Evolutionary conservation across 1,140 invertebrate species (phyloP).

Genomic region (Musca domestica): DNA sequence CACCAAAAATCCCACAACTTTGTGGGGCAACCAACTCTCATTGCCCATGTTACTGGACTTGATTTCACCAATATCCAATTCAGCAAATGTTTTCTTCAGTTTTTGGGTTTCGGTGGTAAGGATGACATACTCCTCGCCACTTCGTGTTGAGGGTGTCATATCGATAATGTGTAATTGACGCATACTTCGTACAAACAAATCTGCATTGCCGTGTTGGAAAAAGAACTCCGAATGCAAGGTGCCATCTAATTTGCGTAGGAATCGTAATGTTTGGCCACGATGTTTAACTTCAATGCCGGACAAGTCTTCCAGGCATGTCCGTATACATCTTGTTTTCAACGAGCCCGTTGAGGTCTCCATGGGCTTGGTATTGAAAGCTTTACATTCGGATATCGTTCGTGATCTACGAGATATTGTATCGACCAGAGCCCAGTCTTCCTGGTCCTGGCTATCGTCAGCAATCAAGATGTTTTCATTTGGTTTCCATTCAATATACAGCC

Average conservation of each 20-base stretch:
- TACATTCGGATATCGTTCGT: conserved; percentile 56
- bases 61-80: conserved; percentile 66
- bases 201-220: conserved; percentile 82
- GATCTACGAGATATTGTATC: conserved; percentile 65
- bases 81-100: conserved; percentile 79
- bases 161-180: conserved; percentile 54
- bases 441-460: conserved; percentile 72
- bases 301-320: conserved; percentile 64
- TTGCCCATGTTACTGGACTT: conserved; percentile 36
- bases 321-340: conserved; percentile 60
- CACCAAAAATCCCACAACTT: conserved; percentile 40
- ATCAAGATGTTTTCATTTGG: conserved; percentile 71
- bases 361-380: conserved; percentile 47
- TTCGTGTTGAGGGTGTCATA: conserved; percentile 26
- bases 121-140: conserved; percentile 41
- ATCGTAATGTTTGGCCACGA: conserved; percentile 68
- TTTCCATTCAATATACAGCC: conserved; percentile 73
- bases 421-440: conserved; percentile 75
- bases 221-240: conserved; percentile 75
- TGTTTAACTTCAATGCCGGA: conserved; percentile 66
- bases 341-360: conserved; percentile 9
- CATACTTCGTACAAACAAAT: conserved; percentile 70
- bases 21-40: conserved; percentile 50
- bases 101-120: conserved; percentile 58
- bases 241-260: conserved; percentile 68